phyloP scores from a whole-genome alignment of 1,140 invertebrate species.

The Bombus vancouverensis region DNA sequence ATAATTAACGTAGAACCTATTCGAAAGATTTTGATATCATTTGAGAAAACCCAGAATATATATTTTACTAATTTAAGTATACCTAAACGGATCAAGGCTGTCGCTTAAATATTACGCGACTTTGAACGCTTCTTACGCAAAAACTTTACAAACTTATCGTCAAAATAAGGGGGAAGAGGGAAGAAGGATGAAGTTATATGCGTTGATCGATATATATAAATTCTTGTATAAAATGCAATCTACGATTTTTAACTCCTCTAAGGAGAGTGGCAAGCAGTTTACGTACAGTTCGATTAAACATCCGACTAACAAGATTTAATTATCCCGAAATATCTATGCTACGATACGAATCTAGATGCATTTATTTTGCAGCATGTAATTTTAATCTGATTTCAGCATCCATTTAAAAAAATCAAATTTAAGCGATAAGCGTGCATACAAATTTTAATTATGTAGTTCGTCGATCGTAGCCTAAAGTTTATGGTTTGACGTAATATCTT shows the following conservation, averaged over 20 bases:
- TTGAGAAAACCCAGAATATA: not conserved
- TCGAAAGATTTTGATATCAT: not conserved
- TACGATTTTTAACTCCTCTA: constrained; percentile 4
- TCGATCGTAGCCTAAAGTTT: not conserved
- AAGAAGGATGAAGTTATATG: not conserved
- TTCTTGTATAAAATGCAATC: not conserved
- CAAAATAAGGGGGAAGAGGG: not conserved
- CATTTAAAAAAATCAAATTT: not conserved
- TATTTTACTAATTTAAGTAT: constrained; percentile 3
- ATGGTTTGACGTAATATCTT: not conserved
- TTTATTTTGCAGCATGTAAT: not conserved
- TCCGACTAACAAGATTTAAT: constrained; percentile 57
- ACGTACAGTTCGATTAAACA: constrained; percentile 56
- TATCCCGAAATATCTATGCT: constrained; percentile 46
- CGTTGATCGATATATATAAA: constrained; percentile 25
- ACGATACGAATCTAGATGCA: constrained; percentile 31
- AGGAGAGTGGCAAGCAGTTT: constrained; percentile 16
- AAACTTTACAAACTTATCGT: not conserved
- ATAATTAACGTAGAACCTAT: not conserved
- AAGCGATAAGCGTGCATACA: not conserved
- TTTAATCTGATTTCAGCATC: not conserved
- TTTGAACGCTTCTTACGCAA: not conserved
- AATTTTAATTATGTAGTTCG: not conserved
- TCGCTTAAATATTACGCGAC: not conserved
- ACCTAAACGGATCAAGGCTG: not conserved